These are phyloP conservation scores for Epinephelus cyanopodus DNA, from an alignment of 2,113 vertebrate species.

Conservation along the genomic window DNA sequence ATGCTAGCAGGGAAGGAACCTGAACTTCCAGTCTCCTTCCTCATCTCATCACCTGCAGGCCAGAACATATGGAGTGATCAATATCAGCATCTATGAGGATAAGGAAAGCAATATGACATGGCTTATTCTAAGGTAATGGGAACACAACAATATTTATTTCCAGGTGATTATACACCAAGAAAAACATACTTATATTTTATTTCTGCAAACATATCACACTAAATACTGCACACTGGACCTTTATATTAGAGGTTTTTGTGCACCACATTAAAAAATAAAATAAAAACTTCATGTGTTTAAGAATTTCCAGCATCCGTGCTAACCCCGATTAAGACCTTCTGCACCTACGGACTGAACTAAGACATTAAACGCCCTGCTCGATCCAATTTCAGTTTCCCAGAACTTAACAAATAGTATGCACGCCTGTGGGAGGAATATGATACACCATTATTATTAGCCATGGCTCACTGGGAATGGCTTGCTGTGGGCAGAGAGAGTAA, in stretches of 20 bases:
- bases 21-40: not conserved
- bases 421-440: not conserved
- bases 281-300: too few species aligned
- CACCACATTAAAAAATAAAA: too few species aligned
- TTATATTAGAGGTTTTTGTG: too few species aligned
- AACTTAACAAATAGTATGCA: not conserved
- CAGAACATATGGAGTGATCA: not conserved
- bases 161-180: too few species aligned
- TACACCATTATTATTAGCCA: not conserved
- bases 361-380: not conserved
- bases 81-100: not conserved
- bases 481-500: not conserved
- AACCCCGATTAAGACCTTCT: not conserved
- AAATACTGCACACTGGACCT: too few species aligned
- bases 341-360: not conserved
- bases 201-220: too few species aligned
- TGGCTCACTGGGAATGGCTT: not conserved
- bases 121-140: too few species aligned
- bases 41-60: not conserved
- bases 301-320: too few species aligned
- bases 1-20: not conserved
- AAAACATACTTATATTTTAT: too few species aligned
- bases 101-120: too few species aligned
- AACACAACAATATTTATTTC: too few species aligned
- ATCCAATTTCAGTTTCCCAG: conserved; percentile 4